Evolutionary conservation across 2,797 vertebrate genomes (phyloP).

Genomic region (Eurystomus glaucurus): DNA sequence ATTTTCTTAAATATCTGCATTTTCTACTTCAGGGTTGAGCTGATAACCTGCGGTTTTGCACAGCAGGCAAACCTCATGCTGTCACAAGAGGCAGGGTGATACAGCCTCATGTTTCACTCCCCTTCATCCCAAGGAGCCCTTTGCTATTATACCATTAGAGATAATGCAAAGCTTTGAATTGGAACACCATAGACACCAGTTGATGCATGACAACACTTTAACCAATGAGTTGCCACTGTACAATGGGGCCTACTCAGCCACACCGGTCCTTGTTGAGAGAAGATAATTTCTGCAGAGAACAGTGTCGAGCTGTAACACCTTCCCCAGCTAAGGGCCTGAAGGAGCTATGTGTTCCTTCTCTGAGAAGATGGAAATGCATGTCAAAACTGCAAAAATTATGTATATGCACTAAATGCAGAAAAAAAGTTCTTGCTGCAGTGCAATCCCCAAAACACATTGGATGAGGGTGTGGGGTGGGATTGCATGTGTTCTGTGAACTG

Average conservation of each 20-base stretch:
- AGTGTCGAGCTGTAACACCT: background rate
- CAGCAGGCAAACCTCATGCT: slow-evolving; percentile 69
- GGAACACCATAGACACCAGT: background rate
- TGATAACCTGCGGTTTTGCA: slow-evolving; percentile 77
- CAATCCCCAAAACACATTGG: background rate
- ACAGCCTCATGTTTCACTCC: slow-evolving; percentile 53
- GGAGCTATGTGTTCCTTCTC: background rate
- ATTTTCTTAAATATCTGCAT: slow-evolving; percentile 81
- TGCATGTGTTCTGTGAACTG: background rate
- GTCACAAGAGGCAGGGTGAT: background rate
- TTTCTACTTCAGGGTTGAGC: slow-evolving; percentile 81
- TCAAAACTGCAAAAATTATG: background rate
- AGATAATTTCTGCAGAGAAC: slow-evolving; percentile 11
- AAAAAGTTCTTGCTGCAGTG: background rate
- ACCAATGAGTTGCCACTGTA: background rate
- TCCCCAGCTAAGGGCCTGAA: background rate
- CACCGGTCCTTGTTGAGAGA: background rate
- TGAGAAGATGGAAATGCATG: background rate
- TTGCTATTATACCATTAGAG: slow-evolving; percentile 26
- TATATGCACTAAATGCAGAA: background rate
- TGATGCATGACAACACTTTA: background rate
- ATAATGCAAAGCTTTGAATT: slow-evolving; percentile 21
- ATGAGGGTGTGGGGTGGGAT: too few relatives aligned
- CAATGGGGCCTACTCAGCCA: background rate
- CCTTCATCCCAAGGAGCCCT: slow-evolving; percentile 24